Percentiles rank a stretch among this genome's conserved stretches.
These are phyloP conservation scores for Athene cunicularia DNA, from an alignment of 2,113 vertebrate species.

Conservation along the genomic window DNA sequence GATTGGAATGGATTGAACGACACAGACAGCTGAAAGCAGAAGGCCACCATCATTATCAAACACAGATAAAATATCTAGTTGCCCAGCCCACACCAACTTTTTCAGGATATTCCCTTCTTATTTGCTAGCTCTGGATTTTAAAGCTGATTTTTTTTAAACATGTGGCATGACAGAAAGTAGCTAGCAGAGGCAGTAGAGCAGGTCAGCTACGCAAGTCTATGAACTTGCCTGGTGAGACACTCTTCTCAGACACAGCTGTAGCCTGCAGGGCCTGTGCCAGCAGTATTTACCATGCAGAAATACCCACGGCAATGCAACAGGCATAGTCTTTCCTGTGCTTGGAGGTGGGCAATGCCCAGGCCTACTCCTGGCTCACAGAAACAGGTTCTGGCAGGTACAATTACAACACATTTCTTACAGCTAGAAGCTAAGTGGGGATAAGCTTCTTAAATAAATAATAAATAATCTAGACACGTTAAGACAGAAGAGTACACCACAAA, in stretches of 20 bases:
- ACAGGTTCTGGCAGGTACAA: not conserved
- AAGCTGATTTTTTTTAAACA: not conserved
- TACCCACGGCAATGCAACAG: not conserved
- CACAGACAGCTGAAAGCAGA: slow-evolving; percentile 81
- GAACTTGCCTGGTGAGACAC: not conserved
- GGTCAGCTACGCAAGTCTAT: not conserved
- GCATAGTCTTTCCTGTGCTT: not conserved
- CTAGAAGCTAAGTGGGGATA: not conserved
- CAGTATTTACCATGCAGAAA: not conserved
- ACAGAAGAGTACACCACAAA: not conserved
- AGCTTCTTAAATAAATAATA: not conserved
- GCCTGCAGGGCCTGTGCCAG: not conserved
- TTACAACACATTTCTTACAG: not conserved
- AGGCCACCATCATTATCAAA: not conserved
- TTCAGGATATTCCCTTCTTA: not conserved
- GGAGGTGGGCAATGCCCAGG: not conserved
- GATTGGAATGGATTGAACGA: slow-evolving; percentile 90
- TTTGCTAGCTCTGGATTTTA: not conserved
- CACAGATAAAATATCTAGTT: not conserved
- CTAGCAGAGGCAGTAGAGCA: not conserved
- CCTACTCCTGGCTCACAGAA: not conserved
- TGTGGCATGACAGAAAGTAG: not conserved
- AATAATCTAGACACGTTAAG: not conserved
- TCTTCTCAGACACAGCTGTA: not conserved
- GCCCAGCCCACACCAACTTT: not conserved